These are phyloP conservation scores for Pachymerium ferrugineum DNA, from an alignment of 2,888 invertebrate species.

Conservation along the genomic window DNA sequence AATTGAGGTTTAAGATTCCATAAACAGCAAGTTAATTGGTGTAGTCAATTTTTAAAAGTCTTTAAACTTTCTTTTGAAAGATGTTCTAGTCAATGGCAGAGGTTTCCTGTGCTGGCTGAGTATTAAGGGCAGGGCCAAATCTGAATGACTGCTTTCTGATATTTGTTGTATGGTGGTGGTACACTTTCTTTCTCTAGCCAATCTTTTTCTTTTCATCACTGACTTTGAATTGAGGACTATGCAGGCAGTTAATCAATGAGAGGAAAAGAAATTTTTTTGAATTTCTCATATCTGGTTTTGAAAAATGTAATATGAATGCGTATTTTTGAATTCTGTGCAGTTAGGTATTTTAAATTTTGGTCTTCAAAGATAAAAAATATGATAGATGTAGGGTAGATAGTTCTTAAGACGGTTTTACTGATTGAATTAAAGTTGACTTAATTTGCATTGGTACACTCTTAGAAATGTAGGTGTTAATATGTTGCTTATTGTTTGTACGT, in stretches of 20 bases:
- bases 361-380: too few species aligned
- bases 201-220: background rate
- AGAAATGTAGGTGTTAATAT: too few species aligned
- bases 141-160: background rate
- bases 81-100: background rate
- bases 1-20: too few species aligned
- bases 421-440: too few species aligned
- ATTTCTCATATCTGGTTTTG: background rate
- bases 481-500: too few species aligned
- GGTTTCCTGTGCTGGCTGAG: background rate
- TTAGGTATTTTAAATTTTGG: too few species aligned
- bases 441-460: too few species aligned
- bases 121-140: background rate
- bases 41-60: background rate
- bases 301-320: background rate
- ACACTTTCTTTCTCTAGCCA: background rate
- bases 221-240: background rate
- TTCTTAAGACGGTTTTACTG: too few species aligned
- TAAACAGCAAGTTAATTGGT: background rate
- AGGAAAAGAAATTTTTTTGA: background rate
- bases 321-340: background rate
- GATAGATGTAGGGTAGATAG: too few species aligned
- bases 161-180: background rate
- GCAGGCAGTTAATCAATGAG: background rate
- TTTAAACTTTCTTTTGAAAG: background rate